phyloP scores from a whole-genome alignment of 1,140 invertebrate genomes.

The Leptonema lineaticorne region DNA sequence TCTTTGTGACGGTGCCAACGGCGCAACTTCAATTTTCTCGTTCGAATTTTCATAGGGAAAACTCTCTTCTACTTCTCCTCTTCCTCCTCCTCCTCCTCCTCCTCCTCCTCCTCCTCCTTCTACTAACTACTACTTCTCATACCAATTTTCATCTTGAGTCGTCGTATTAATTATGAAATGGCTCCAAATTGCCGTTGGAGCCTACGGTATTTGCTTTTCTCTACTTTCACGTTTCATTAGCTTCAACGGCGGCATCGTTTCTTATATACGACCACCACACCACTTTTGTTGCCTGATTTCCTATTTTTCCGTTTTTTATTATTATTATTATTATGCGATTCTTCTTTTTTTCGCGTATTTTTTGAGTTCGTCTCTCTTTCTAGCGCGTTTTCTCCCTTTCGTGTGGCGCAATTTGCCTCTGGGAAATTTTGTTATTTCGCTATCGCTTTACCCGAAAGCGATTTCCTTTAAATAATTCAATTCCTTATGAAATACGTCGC shows the following conservation, averaged over 20 bases:
- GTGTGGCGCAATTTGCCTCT: neutral
- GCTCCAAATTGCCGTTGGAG: constrained; percentile 17
- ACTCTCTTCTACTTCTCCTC: neutral
- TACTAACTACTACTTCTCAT: too few species aligned
- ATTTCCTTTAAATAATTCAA: neutral
- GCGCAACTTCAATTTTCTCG: constrained; percentile 7
- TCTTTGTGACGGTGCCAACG: neutral
- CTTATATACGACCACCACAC: neutral
- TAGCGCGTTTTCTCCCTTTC: neutral
- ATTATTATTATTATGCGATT: neutral
- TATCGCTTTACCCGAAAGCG: neutral
- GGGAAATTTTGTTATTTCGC: neutral
- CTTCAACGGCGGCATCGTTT: neutral
- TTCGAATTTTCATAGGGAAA: neutral
- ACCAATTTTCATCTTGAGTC: too few species aligned
- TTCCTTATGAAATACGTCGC: too few species aligned
- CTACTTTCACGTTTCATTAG: constrained; percentile 10
- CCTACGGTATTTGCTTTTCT: neutral
- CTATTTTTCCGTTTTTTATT: too few species aligned
- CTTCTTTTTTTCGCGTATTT: neutral
- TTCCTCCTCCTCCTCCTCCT: neutral
- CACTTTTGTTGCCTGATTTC: neutral
- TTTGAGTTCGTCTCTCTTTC: neutral
- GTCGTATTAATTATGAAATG: constrained; percentile 31
- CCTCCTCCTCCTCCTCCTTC: neutral